Evolutionary conservation across 2,888 invertebrate genomes (phyloP), one percentile per base, ranked within the genome.

Genomic region (Dryocosmus kuriphilus): DNA sequence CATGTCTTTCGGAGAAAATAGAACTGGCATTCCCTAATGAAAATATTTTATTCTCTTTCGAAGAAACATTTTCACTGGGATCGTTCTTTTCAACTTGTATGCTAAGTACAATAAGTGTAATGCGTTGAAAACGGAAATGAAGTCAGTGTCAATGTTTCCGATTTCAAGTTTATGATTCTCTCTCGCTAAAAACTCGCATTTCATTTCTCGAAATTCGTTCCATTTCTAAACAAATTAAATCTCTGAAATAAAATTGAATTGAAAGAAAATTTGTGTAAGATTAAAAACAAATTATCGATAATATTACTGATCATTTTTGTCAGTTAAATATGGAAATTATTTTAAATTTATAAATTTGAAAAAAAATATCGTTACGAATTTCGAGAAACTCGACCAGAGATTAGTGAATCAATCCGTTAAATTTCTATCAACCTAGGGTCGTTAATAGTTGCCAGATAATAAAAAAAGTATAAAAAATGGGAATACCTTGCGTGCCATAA

Each of bases 401-500:
- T 55, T 8, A 22, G 55, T 55, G 55, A 55, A 22, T 55, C 55
- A 22, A 19, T 22, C 9, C 4, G 22, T 55, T 51, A 51, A 51
- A 51, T 51, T n/a, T n/a, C n/a, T n/a, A 51, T 51, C 9, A 46
- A 79, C 78, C 75, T 79, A 78, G 75, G 80, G 73, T 77, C 71
- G 75, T 78, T 82, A 80, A 74, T 78, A 11, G 76, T 74, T 0
- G 24, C 9, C n/a, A 9, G 63, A 35, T 57, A n/a, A 38, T 65
- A 65, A 65, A 22, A 63, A 38, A 38, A 14, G n/a, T 38, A 0
- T 14, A 22, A 65, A 71, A 51, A 71, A 71, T 51, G 71, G 51
- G 16, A 71, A 51, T 71, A 30, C 51, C 71, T 71, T n/a, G 71
- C 30, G 71, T 71, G 71, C 71, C 71, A 71, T 71, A 71, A 51